Percentiles rank a stretch among this genome's conserved stretches.
Evolutionary conservation across 2,888 invertebrate genomes (phyloP).

Genomic region (Theodoxus fluviatilis): DNA sequence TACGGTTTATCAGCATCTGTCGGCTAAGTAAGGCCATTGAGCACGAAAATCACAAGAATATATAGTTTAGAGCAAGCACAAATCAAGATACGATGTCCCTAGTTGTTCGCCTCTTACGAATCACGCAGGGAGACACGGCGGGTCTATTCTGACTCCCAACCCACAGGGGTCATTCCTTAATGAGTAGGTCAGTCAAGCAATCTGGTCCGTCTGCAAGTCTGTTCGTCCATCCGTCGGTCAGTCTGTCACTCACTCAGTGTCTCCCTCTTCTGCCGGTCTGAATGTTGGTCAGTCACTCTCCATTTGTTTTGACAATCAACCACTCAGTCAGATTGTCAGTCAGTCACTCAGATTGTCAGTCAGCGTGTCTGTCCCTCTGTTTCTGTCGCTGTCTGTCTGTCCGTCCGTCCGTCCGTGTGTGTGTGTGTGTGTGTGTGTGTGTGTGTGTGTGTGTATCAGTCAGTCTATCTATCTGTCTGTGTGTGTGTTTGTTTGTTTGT

Average conservation of each 20-base stretch:
- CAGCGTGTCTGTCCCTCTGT: constrained; percentile 11
- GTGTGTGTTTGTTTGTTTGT: constrained; percentile 22
- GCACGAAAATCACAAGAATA: too few species aligned
- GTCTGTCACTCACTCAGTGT: constrained; percentile 14
- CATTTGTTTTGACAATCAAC: neutral
- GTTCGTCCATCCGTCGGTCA: neutral
- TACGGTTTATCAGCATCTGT: too few species aligned
- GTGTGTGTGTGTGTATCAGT: neutral
- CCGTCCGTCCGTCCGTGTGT: neutral
- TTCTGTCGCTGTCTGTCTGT: constrained; percentile 16
- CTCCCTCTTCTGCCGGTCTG: neutral
- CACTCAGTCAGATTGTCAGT: neutral
- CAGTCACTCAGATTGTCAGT: constrained; percentile 1
- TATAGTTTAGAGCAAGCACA: too few species aligned
- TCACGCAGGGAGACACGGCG: constrained; percentile 5
- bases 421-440: neutral
- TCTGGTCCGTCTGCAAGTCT: neutral
- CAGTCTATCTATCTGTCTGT: constrained; percentile 19
- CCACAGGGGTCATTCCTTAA: too few species aligned
- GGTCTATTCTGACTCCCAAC: neutral
- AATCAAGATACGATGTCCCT: too few species aligned
- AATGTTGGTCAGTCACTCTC: neutral
- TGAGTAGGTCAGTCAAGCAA: too few species aligned
- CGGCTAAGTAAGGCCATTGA: too few species aligned
- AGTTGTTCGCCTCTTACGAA: too few species aligned